phyloP scores from a whole-genome alignment of 35 echinoderm and acorn worm genomes.

The Ophioderma brevispina region DNA sequence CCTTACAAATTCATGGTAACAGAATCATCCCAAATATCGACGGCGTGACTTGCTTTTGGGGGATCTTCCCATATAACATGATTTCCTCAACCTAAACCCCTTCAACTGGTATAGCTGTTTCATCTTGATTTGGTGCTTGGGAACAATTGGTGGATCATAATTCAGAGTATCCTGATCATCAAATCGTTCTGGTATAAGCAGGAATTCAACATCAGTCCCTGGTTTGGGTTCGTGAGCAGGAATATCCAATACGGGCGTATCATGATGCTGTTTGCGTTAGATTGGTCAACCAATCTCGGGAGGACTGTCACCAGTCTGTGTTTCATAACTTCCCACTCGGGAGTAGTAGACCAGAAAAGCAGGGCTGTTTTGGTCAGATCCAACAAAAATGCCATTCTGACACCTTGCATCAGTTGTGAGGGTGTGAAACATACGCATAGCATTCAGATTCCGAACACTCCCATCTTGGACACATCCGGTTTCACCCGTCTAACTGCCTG shows the following conservation, averaged over 20 bases:
- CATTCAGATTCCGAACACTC: conserved; percentile 41
- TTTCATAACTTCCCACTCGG: conserved; percentile 21
- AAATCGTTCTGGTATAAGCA: neutral
- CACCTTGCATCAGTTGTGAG: conserved; percentile 35
- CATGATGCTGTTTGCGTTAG: neutral
- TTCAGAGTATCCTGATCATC: conserved; percentile 59
- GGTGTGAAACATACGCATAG: conserved; percentile 41
- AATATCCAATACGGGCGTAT: neutral
- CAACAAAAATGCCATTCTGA: conserved; percentile 60
- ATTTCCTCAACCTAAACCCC: no score
- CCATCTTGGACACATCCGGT: conserved; percentile 38
- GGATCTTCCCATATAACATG: no score
- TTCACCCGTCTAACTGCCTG: conserved; percentile 28
- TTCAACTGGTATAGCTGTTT: no score
- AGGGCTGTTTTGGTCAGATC: conserved; percentile 51
- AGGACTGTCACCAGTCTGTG: conserved; percentile 27
- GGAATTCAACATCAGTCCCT: neutral
- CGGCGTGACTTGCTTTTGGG: no score
- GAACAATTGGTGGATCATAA: conserved; percentile 64
- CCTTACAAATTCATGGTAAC: no score
- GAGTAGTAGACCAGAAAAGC: conserved; percentile 59
- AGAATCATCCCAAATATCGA: no score
- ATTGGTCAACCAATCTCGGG: neutral
- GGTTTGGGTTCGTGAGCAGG: no score
- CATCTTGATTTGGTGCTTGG: conserved; percentile 44